Conservation (phyloP, 2,797 vertebrate species). For the Lepilemur septentrionalis region DNA sequence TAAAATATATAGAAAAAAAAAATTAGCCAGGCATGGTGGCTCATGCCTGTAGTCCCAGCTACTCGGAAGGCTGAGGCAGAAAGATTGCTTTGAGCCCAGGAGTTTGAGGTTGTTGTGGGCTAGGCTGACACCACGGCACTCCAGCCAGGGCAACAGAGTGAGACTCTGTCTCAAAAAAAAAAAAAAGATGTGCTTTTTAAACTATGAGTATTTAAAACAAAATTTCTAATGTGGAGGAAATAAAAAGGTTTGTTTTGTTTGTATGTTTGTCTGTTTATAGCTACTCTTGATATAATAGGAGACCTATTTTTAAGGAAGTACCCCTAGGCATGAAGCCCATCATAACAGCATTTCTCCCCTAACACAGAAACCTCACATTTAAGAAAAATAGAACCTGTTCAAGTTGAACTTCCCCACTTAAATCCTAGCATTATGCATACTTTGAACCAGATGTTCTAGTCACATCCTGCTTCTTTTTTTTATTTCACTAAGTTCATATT, state of each 20-base stretch:
- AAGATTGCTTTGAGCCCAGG: too few relatives aligned
- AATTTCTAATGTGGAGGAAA: neutral
- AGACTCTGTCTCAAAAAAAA: too few relatives aligned
- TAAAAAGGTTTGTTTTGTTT: neutral
- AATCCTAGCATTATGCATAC: constrained; percentile 18
- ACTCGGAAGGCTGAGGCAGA: too few relatives aligned
- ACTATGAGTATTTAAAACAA: neutral
- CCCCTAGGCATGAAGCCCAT: neutral
- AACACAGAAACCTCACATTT: constrained; percentile 47
- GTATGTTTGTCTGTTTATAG: neutral
- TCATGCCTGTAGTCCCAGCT: too few relatives aligned
- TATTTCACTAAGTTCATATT: constrained; percentile 73
- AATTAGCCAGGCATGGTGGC: too few relatives aligned
- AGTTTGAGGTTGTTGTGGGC: too few relatives aligned
- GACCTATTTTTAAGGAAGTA: constrained; percentile 20
- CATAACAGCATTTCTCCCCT: neutral
- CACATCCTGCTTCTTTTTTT: constrained; percentile 27
- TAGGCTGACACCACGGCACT: too few relatives aligned
- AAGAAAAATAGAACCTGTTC: constrained; percentile 26
- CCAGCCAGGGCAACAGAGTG: too few relatives aligned
- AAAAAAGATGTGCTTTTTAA: neutral
- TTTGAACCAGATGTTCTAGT: constrained; percentile 63
- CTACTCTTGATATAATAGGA: neutral
- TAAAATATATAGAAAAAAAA: too few relatives aligned
- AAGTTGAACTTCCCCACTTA: constrained; percentile 34